Base-by-base conservation (phyloP, 2,888 invertebrate genomes). In the Drosophila kambysellisi region DNA sequence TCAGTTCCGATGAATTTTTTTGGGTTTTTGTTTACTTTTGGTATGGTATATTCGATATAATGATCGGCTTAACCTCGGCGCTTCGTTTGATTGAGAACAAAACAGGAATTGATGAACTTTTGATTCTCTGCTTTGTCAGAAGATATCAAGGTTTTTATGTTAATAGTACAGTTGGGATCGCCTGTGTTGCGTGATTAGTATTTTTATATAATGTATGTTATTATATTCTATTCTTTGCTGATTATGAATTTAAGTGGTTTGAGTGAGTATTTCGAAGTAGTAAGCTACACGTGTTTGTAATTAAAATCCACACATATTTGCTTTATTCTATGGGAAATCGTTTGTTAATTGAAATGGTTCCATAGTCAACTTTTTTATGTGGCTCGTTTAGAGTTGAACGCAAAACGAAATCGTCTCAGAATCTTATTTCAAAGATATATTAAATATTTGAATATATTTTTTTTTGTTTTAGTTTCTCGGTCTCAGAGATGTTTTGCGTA, bases 1-100 rank as follows among this genome's bases (percentile, higher is more conserved):
- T 68, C 67, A 70, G 41, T 86, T 86, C 70, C 61, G 63, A 48
- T 66, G 81, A 81, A 87, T 74, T 83, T 76, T 30, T 64, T 79
- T 72, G 17, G n/a, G 53, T 54, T 62, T 53, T 64, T 50, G 41
- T 59, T 57, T 57, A 48, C 32, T 30, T 48, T 59, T 64, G 61
- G 67, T 75, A 64, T 65, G 69, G 60, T 79, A 67, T 20, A 65
- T 32, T 25, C 50, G 41, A 4, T 20, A 73, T 69, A 61, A 77
- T 69, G 35, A 76, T 76, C 57, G 62, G 35, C 60, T 62, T 68
- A 85, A 48, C 73, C 79, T 77, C 62, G 51, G 17, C 50, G 57
- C 51, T 65, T 33, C 48, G 39, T 62, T 76, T 76, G 62, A 69
- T 72, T 41, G 60, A 71, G 68, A 67, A 65, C 65, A 25, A 52